A percentile compares a stretch with the other conserved stretches of the same genome.
Conservation (phyloP, 2,113 vertebrate genomes). For the Apodemus speciosus region DNA sequence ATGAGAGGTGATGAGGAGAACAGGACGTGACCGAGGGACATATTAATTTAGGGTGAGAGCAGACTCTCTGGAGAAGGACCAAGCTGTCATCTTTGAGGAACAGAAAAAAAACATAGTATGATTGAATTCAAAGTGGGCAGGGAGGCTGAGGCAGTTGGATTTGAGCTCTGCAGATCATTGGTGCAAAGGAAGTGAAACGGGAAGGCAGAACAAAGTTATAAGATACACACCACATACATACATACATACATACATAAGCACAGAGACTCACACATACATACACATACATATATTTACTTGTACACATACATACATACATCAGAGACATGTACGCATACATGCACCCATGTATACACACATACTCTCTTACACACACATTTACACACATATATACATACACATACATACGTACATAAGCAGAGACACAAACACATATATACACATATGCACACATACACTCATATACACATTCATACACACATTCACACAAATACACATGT, state of each 20-base stretch:
- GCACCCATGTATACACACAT: not conserved
- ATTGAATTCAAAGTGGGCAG: not conserved
- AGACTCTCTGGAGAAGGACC: not conserved
- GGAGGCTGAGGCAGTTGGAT: not conserved
- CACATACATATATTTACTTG: no score
- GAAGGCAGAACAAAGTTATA: not conserved
- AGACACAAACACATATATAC: not conserved
- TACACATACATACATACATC: not conserved
- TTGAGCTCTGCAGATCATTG: fast-evolving
- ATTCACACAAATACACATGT: not conserved
- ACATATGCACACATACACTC: not conserved
- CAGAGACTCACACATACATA: not conserved
- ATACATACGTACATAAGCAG: not conserved
- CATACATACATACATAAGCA: not conserved
- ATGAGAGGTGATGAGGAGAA: not conserved
- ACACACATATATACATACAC: not conserved
- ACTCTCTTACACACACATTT: not conserved
- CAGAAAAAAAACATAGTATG: not conserved
- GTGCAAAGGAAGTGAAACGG: not conserved
- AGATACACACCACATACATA: not conserved
- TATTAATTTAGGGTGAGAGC: not conserved
- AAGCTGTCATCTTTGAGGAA: not conserved
- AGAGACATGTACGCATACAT: not conserved
- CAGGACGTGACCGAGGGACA: not conserved
- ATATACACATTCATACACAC: not conserved